Base-by-base conservation (phyloP, 2,797 vertebrate species). In the Arnoldichthys spilopterus region DNA sequence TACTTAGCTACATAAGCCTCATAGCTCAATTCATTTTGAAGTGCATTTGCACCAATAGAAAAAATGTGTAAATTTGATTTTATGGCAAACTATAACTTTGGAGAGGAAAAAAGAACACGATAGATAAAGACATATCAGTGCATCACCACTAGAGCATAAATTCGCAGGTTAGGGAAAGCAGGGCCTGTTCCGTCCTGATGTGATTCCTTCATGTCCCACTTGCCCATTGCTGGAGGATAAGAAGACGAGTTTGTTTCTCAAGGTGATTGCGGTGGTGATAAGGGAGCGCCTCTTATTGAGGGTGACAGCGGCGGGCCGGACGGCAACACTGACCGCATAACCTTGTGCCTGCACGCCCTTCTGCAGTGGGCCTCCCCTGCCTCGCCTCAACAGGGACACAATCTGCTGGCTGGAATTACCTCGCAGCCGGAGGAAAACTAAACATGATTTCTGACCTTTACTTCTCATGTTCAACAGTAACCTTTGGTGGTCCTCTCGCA, bases 361-460 rank as follows among this genome's bases (percentile, higher is more conserved):
- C 87, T 82, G 86, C 56, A 51, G n/a, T 63, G 37, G 69, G 85
- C 87, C 89, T 88, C 85, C 86, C 88, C 89, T 81, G 87, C 88
- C 83, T 86, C 86, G 79, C 77, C 70, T 90, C 61, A 86, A 84
- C 86, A 87, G 90, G 89, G 90, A 93, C 90, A 89, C 91, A 93
- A 92, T 93, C 91, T 92, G 92, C 91, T 89, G 86, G 88, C 87
- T 90, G 90, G 90, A 93, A 93, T 93, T 92, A 91, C 90, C 88
- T 92, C 91, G 78, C 89, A 84, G 92, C 90, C 91, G 74, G 87
- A 88, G 90, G 90, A 94, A 93, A 92, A 94, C 91, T 90, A 93
- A 93, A 93, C 93, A 93, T 93, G 92, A 93, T 93, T 93, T 91
- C 90, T 93, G 92, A 94, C 93, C 94, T 94, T 94, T 94, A 89